Percentiles rank a stretch among this genome's conserved stretches.
Evolutionary conservation across 2,113 vertebrate species (phyloP).

Genomic region (Mobula birostris): DNA sequence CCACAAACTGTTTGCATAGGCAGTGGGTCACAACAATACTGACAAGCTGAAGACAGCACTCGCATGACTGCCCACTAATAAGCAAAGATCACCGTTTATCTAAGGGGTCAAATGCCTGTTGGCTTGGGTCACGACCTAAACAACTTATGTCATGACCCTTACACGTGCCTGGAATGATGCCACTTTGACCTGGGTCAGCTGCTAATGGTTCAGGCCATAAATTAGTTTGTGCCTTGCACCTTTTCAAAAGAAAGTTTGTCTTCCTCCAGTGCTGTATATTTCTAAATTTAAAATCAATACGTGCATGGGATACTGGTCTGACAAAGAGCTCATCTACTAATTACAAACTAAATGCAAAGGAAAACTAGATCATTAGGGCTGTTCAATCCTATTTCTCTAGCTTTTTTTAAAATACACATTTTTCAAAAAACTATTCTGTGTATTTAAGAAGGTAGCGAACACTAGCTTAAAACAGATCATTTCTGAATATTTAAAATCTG

Average conservation of each 20-base stretch:
- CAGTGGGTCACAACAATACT: constrained; percentile 63
- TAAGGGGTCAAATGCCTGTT: constrained; percentile 86
- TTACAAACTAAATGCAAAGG: constrained; percentile 24
- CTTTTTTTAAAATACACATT: background rate
- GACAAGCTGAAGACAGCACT: constrained; percentile 69
- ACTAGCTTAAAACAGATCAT: background rate
- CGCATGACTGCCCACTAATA: constrained; percentile 84
- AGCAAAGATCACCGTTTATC: constrained; percentile 88
- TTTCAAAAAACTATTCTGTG: background rate
- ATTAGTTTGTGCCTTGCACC: constrained; percentile 63
- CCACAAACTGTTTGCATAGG: constrained; percentile 65
- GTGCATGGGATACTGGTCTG: constrained; percentile 46
- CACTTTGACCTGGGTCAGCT: constrained; percentile 72
- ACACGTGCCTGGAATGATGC: constrained; percentile 76
- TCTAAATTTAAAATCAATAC: constrained; percentile 58
- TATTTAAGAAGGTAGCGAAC: background rate
- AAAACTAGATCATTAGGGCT: constrained; percentile 3
- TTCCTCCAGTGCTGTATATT: constrained; percentile 54
- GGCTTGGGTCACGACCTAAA: constrained; percentile 80
- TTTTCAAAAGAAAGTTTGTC: constrained; percentile 53
- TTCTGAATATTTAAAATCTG: background rate
- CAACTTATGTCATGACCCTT: constrained; percentile 83
- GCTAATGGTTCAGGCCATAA: constrained; percentile 65
- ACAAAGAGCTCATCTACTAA: constrained; percentile 39
- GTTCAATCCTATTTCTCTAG: background rate